These are phyloP conservation scores for Mesocricetus auratus DNA, from an alignment of 2,113 vertebrate species.

Conservation along the genomic window DNA sequence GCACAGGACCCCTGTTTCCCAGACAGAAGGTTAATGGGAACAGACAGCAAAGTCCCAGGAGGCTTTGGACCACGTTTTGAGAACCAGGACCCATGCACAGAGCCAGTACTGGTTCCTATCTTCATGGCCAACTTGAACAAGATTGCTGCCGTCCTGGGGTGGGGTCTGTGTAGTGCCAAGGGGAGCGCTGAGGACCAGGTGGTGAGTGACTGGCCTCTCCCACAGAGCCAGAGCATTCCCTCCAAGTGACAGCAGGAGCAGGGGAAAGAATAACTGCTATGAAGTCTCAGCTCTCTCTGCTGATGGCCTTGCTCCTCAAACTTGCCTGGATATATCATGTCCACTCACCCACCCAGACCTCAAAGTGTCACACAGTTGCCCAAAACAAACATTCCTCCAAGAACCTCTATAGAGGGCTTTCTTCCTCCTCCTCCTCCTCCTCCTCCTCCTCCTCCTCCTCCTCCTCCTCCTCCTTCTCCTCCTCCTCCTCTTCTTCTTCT, in stretches of 20 bases:
- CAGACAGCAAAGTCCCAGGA: not conserved
- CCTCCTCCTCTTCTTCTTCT: too few relatives aligned
- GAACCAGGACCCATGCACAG: not conserved
- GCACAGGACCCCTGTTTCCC: not conserved
- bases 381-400: not conserved
- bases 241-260: not conserved
- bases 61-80: not conserved
- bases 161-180: not conserved
- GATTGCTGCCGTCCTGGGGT: not conserved
- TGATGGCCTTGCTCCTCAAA: not conserved
- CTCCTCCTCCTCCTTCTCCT: too few relatives aligned
- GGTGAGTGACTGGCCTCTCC: not conserved
- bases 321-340: not conserved
- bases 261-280: not conserved
- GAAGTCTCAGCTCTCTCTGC: not conserved
- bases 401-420: not conserved
- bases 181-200: not conserved
- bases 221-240: not conserved
- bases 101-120: not conserved
- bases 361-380: not conserved
- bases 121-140: not conserved
- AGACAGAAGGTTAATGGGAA: slow-evolving; percentile 45
- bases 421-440: too few relatives aligned
- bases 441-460: too few relatives aligned
- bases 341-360: not conserved